Conservation (phyloP, 2,888 invertebrate species). For the Fragum whitleyi region DNA sequence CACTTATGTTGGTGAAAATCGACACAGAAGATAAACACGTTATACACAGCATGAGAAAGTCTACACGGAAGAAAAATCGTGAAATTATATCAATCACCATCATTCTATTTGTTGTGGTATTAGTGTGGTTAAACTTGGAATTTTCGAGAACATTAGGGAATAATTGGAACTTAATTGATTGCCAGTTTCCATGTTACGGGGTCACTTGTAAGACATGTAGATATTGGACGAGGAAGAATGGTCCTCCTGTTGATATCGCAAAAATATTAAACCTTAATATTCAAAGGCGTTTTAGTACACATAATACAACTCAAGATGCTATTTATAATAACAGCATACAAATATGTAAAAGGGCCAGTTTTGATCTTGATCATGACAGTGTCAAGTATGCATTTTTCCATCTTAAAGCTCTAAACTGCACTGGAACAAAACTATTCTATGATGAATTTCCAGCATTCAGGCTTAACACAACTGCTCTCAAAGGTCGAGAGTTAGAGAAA, state of each 20-base stretch:
- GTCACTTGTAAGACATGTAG: constrained; percentile 33
- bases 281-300: background rate
- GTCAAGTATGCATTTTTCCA: constrained; percentile 70
- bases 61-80: background rate
- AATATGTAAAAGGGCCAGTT: constrained; percentile 66
- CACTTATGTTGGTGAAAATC: no score
- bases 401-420: constrained; percentile 71
- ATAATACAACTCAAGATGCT: background rate
- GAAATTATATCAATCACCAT: background rate
- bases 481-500: constrained; percentile 65
- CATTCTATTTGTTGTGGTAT: background rate
- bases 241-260: constrained; percentile 41
- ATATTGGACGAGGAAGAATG: background rate
- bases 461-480: constrained; percentile 65
- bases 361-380: constrained; percentile 73
- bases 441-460: constrained; percentile 59
- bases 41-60: background rate
- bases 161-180: constrained; percentile 2
- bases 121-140: constrained; percentile 16
- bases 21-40: no score
- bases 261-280: constrained; percentile 45
- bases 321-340: background rate
- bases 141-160: constrained; percentile 9
- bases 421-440: constrained; percentile 69
- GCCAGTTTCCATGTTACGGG: constrained; percentile 45